Evolutionary conservation across 2,113 vertebrate species (phyloP).

Genomic region (Sminthopsis crassicaudata): DNA sequence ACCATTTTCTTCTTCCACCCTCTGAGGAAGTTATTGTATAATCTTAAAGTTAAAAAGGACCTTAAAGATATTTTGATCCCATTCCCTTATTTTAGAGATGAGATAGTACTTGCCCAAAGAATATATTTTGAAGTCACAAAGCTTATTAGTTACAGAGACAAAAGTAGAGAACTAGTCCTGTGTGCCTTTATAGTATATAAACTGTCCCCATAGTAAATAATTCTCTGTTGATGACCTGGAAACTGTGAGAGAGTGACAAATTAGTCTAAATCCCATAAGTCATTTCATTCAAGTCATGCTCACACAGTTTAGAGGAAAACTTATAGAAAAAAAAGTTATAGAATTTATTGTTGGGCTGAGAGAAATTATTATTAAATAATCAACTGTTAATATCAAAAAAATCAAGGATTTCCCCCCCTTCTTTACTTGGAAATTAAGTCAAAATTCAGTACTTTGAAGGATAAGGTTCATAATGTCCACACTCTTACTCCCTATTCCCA

Average conservation of each 20-base stretch:
- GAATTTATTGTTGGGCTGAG: too few relatives aligned
- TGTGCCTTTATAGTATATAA: neutral
- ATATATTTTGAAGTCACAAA: neutral
- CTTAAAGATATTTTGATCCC: conserved; percentile 45
- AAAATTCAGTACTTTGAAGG: too few relatives aligned
- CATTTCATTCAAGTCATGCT: neutral
- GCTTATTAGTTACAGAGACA: neutral
- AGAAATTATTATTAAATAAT: too few relatives aligned
- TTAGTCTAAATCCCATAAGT: neutral
- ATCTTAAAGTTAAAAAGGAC: neutral
- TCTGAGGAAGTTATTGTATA: neutral
- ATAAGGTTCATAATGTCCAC: too few relatives aligned
- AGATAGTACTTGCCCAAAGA: neutral
- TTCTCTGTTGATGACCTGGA: neutral
- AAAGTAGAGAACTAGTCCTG: neutral
- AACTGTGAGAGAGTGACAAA: neutral
- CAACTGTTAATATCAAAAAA: too few relatives aligned
- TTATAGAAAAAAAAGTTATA: neutral
- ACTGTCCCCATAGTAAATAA: neutral
- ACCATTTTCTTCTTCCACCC: neutral
- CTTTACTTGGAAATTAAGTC: too few relatives aligned
- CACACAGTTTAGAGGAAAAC: neutral
- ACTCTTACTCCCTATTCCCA: too few relatives aligned
- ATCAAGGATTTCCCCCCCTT: too few relatives aligned
- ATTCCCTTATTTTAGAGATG: conserved; percentile 68